Evolutionary conservation across 1,140 invertebrate genomes (phyloP).

Genomic region (Penaeus vannamei): DNA sequence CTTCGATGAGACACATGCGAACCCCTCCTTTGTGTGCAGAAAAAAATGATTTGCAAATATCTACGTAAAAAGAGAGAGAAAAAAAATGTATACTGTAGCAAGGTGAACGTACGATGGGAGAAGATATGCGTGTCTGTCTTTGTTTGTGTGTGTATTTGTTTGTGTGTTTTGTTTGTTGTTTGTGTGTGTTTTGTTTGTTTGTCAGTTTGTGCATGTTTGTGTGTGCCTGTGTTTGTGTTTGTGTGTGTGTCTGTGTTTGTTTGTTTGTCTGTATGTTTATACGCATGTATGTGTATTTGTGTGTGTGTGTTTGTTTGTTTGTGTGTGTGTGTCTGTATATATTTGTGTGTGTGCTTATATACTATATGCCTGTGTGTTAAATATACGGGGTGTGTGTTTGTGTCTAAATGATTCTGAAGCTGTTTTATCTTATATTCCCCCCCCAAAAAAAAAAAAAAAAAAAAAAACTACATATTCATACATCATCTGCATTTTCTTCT

Average conservation of each 20-base stretch:
- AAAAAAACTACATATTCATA: no score
- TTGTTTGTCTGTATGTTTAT: not conserved
- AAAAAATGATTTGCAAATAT: no score
- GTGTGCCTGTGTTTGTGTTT: not conserved
- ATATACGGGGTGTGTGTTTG: not conserved
- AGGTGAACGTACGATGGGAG: no score
- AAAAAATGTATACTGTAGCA: no score
- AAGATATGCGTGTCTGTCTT: no score
- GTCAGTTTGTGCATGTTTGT: slow-evolving; percentile 4
- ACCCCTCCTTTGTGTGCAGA: no score
- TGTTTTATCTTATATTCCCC: no score
- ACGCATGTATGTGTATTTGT: slow-evolving; percentile 27
- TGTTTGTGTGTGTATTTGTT: not conserved
- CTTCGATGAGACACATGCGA: no score
- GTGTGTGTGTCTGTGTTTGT: not conserved
- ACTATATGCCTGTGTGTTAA: not conserved
- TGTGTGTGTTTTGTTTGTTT: not conserved
- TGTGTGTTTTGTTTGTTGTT: not conserved
- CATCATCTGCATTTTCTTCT: no score
- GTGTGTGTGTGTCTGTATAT: slow-evolving; percentile 19
- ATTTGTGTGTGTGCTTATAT: no score
- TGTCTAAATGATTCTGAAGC: not conserved
- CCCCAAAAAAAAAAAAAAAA: no score
- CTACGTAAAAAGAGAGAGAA: no score
- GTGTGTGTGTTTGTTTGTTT: not conserved